phyloP scores from a whole-genome alignment of 1,140 invertebrate species.

The Spodoptera frugiperda region DNA sequence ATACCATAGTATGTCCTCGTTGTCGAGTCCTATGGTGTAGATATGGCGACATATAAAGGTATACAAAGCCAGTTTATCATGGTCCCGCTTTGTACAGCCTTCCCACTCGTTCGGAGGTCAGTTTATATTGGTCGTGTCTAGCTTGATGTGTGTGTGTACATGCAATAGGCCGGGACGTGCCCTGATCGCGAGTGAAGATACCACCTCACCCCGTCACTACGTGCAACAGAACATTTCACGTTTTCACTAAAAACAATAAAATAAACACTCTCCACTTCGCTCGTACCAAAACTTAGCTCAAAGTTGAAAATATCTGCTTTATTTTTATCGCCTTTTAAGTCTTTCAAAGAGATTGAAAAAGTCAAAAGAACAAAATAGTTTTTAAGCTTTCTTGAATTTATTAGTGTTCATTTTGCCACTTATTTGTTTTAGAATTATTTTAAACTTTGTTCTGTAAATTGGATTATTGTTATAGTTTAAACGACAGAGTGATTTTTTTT shows the following conservation, averaged over 20 bases:
- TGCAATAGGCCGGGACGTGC: conserved; percentile 60
- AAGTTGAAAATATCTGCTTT: background rate
- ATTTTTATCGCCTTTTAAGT: conserved; percentile 1
- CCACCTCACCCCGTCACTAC: conserved; percentile 1
- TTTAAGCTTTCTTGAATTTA: background rate
- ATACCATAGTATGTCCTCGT: conserved; percentile 13
- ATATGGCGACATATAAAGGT: too few species aligned
- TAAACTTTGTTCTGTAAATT: background rate
- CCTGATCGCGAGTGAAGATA: conserved; percentile 54
- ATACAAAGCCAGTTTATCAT: too few species aligned
- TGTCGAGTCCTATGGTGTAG: conserved; percentile 6
- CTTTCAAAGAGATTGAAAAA: conserved; percentile 11
- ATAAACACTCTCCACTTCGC: conserved; percentile 6
- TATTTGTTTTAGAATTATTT: background rate
- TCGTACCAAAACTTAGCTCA: conserved; percentile 14
- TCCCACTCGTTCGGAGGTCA: too few species aligned
- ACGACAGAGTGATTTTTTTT: too few species aligned
- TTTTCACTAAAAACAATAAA: conserved; percentile 37
- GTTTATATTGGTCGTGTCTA: too few species aligned
- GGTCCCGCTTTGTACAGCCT: too few species aligned
- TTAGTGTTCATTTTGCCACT: background rate
- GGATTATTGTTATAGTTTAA: background rate
- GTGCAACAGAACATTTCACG: conserved; percentile 19
- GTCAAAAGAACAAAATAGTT: conserved; percentile 2
- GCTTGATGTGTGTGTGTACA: conserved; percentile 14